These are phyloP conservation scores for Pharmacophagus antenor DNA, from an alignment of 2,888 invertebrate genomes.

Conservation along the genomic window DNA sequence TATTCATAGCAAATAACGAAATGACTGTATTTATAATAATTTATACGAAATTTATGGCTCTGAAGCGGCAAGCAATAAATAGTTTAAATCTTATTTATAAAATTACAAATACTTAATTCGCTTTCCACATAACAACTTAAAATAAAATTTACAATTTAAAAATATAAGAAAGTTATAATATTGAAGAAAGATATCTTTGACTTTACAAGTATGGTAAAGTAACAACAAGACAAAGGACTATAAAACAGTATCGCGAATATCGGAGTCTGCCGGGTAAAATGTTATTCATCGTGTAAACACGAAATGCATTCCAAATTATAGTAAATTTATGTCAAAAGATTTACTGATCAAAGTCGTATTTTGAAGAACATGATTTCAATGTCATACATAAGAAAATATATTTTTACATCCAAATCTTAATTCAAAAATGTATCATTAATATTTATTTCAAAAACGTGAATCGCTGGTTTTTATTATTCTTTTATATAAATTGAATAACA, in stretches of 20 bases:
- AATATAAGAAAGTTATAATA: not conserved
- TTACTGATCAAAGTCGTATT: not conserved
- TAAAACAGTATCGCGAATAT: slow-evolving; percentile 24
- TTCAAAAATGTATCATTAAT: no score
- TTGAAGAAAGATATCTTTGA: not conserved
- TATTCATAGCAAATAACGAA: no score
- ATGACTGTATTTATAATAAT: no score
- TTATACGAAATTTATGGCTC: no score
- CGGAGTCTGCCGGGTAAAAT: not conserved
- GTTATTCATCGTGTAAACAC: not conserved
- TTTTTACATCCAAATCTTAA: no score
- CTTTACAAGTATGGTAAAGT: not conserved
- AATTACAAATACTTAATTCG: not conserved
- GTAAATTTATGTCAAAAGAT: not conserved
- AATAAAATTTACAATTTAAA: not conserved
- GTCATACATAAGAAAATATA: no score
- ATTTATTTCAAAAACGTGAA: not conserved
- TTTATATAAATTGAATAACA: not conserved
- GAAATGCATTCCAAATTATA: not conserved
- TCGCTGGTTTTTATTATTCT: not conserved
- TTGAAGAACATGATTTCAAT: not conserved
- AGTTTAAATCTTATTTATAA: not conserved
- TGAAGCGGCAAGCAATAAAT: no score
- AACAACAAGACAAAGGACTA: slow-evolving; percentile 15
- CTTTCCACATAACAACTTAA: not conserved